A percentile compares a stretch with the other conserved stretches of the same genome.
Conservation (phyloP, 2,888 invertebrate species). For the Orchesellides sinensis region DNA sequence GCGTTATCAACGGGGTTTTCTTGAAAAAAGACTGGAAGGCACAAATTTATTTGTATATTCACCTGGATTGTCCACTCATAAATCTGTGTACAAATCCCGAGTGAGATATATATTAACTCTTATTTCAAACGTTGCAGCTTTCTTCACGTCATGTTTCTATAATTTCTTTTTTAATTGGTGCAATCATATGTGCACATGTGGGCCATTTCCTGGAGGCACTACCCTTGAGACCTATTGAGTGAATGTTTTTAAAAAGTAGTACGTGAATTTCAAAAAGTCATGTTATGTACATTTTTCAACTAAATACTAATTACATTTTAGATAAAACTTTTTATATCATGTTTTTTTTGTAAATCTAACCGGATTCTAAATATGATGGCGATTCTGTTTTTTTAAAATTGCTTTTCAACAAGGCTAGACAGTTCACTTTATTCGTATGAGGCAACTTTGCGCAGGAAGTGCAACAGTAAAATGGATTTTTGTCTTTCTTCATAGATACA, state of each 20-base stretch:
- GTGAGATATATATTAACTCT: slow-evolving; percentile 45
- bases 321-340: not conserved
- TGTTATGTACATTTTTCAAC: not conserved
- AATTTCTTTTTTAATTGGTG: slow-evolving; percentile 17
- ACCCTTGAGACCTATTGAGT: slow-evolving; percentile 54
- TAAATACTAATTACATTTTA: slow-evolving; percentile 1
- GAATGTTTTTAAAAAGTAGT: no score
- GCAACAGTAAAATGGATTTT: slow-evolving; percentile 68
- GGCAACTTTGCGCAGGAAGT: slow-evolving; percentile 68
- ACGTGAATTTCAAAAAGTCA: no score
- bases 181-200: slow-evolving; percentile 30
- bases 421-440: slow-evolving; percentile 65
- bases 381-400: slow-evolving; percentile 55
- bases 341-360: not conserved
- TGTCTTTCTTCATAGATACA: slow-evolving; percentile 60
- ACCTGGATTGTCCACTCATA: slow-evolving; percentile 29
- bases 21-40: slow-evolving; percentile 66
- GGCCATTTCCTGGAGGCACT: slow-evolving; percentile 55
- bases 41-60: slow-evolving; percentile 65
- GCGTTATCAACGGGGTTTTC: slow-evolving; percentile 6
- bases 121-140: slow-evolving; percentile 37
- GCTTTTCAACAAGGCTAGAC: slow-evolving; percentile 66
- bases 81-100: slow-evolving; percentile 17
- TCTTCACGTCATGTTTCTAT: slow-evolving; percentile 36
- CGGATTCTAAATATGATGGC: slow-evolving; percentile 35